Evolutionary conservation across 2,797 vertebrate species (phyloP).

Genomic region (Pelobates cultripes): DNA sequence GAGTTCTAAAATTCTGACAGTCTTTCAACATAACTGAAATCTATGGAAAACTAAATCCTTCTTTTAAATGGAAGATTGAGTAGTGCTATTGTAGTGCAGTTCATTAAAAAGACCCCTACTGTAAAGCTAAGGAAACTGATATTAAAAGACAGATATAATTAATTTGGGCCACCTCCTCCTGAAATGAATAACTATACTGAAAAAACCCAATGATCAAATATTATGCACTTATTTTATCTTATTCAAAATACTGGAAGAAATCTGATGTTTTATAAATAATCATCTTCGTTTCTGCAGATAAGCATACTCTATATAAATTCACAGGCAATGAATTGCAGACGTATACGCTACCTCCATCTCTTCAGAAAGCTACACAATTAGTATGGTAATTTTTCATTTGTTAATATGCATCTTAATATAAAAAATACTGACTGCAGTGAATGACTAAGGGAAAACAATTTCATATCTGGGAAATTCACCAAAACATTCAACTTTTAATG

Average conservation of each 20-base stretch:
- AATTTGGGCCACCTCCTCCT: too few species aligned
- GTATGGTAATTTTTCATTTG: conserved; percentile 1
- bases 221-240: background rate
- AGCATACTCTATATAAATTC: conserved; percentile 41
- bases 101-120: too few species aligned
- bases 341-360: conserved; percentile 42
- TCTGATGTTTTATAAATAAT: conserved; percentile 17
- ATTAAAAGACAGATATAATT: too few species aligned
- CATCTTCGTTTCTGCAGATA: conserved; percentile 7
- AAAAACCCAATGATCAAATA: too few species aligned
- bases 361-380: conserved; percentile 46
- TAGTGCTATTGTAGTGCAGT: too few species aligned
- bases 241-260: conserved; percentile 3
- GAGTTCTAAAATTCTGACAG: too few species aligned
- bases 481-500: too few species aligned
- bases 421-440: background rate
- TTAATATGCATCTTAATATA: conserved; percentile 46
- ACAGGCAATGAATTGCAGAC: conserved; percentile 42
- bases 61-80: too few species aligned
- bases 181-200: too few species aligned
- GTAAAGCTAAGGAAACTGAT: too few species aligned
- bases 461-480: background rate
- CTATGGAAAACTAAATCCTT: too few species aligned
- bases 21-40: too few species aligned
- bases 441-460: conserved; percentile 16